A percentile compares a stretch with the other conserved stretches of the same genome.
phyloP scores from a whole-genome alignment of 2,888 invertebrate genomes.

The Ochropleura plecta region DNA sequence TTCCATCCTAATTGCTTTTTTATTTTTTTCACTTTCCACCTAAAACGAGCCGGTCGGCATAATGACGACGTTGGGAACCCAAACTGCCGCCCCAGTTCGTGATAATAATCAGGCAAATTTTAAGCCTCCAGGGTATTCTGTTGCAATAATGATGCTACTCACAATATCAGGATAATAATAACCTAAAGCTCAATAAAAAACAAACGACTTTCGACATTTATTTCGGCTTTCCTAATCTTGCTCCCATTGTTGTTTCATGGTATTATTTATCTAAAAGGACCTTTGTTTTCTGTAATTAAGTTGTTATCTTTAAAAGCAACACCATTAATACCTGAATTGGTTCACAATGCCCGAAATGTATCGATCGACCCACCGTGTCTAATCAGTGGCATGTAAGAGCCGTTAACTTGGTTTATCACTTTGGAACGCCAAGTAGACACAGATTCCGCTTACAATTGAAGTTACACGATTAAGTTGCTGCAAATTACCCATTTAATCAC shows the following conservation, averaged over 20 bases:
- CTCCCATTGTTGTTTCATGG: conserved; percentile 8
- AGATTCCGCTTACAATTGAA: conserved; percentile 47
- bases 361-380: conserved; percentile 7
- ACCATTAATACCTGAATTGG: neutral
- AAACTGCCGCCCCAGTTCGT: conserved; percentile 38
- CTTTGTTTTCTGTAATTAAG: conserved; percentile 10
- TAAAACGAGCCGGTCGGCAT: conserved; percentile 46
- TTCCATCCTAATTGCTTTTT: conserved; percentile 63
- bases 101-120: conserved; percentile 60
- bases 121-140: conserved; percentile 29
- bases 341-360: conserved; percentile 15
- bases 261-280: conserved; percentile 1
- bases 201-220: conserved; percentile 23
- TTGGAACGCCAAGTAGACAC: conserved; percentile 30
- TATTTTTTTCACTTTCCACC: conserved; percentile 56
- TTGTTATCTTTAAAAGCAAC: conserved; percentile 13
- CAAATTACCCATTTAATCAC: conserved; percentile 52
- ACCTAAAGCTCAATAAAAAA: conserved; percentile 12
- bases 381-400: conserved; percentile 8
- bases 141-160: conserved; percentile 40
- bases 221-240: neutral
- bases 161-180: conserved; percentile 26
- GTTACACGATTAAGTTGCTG: conserved; percentile 45
- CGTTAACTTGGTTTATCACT: conserved; percentile 38
- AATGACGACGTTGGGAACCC: conserved; percentile 49